Evolutionary conservation across 2,888 invertebrate genomes (phyloP).

Genomic region (Drosophila kambysellisi): DNA sequence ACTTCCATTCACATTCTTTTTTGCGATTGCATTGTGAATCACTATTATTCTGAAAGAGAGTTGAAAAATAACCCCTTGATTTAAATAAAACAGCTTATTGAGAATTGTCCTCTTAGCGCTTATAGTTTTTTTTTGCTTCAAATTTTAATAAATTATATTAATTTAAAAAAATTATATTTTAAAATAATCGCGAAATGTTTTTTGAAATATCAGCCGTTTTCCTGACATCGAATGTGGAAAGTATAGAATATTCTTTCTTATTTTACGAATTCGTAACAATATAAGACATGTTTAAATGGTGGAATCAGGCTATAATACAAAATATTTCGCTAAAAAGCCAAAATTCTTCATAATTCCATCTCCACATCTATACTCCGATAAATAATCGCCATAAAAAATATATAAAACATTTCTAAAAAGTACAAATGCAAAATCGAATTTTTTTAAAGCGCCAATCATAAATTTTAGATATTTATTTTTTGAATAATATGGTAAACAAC

Average conservation of each 20-base stretch:
- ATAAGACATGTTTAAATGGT: no score
- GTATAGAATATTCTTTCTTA: neutral
- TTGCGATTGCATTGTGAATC: neutral
- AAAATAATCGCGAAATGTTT: no score
- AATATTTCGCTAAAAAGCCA: no score
- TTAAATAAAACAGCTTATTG: neutral
- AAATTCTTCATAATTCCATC: neutral
- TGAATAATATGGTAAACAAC: neutral
- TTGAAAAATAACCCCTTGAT: neutral
- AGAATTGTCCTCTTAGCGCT: no score
- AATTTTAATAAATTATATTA: neutral
- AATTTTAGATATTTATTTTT: neutral
- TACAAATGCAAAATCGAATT: neutral
- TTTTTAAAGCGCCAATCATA: neutral
- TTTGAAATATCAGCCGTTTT: no score
- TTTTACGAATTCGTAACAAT: no score
- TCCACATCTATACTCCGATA: neutral
- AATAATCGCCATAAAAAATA: no score
- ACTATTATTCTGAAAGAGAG: neutral
- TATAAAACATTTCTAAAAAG: neutral
- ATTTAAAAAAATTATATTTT: neutral
- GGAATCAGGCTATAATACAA: no score
- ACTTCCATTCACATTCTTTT: neutral
- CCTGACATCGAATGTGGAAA: neutral
- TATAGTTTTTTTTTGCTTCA: neutral